Evolutionary conservation across 2,113 vertebrate species (phyloP).

Genomic region (Petaurus breviceps): DNA sequence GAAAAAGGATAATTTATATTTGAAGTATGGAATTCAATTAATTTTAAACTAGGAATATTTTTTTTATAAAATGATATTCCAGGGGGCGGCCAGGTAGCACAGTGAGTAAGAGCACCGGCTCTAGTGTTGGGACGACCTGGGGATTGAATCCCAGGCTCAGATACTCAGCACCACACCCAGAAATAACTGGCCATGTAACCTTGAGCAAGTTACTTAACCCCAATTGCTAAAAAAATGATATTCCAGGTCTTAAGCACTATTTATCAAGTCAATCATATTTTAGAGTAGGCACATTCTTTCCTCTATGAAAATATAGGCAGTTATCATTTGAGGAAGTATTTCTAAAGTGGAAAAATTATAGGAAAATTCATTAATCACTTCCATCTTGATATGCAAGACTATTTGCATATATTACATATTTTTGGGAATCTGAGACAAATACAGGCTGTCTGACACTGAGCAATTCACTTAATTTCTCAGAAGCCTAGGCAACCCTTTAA

Average conservation of each 20-base stretch:
- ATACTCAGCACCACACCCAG: no score
- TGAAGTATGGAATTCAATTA: slow-evolving; percentile 49
- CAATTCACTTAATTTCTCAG: background rate
- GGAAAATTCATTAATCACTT: background rate
- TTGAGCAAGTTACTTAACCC: no score
- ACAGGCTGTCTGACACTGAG: background rate
- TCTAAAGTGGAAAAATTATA: slow-evolving; percentile 3
- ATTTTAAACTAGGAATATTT: slow-evolving; percentile 7
- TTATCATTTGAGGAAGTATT: no score
- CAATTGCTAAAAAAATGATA: slow-evolving; percentile 37
- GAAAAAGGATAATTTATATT: slow-evolving; percentile 34
- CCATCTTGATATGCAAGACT: background rate
- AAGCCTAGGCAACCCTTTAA: background rate
- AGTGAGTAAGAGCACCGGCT: no score
- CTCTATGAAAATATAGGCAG: slow-evolving; percentile 18
- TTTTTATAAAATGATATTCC: no score
- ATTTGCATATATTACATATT: slow-evolving; percentile 36
- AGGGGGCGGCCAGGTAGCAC: no score
- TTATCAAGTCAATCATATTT: slow-evolving; percentile 54
- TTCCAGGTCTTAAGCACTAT: slow-evolving; percentile 26
- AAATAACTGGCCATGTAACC: no score
- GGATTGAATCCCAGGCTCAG: no score
- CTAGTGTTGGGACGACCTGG: no score
- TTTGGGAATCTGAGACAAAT: background rate
- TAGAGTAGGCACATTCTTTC: background rate